phyloP scores from a whole-genome alignment of 2,797 vertebrate genomes.

The Petrocephalus schoutedeni region DNA sequence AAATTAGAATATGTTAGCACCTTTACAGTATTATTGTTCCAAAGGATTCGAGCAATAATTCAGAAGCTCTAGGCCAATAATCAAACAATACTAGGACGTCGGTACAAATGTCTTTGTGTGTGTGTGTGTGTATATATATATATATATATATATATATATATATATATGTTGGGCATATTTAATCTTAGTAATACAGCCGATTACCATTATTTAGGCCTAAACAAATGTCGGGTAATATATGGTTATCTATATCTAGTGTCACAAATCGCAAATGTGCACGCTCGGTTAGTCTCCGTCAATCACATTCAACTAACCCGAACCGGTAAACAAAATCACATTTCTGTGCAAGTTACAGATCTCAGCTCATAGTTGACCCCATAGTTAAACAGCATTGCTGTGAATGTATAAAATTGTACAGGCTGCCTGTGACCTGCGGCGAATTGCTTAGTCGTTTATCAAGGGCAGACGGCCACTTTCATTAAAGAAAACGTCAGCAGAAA shows the following conservation, averaged over 20 bases:
- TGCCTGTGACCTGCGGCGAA: not conserved
- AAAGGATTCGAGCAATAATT: not conserved
- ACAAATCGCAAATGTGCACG: not conserved
- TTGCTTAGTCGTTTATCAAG: slow-evolving; percentile 6
- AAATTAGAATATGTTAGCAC: not conserved
- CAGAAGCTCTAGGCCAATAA: not conserved
- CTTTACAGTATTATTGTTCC: not conserved
- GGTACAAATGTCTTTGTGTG: not conserved
- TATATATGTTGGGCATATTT: not conserved
- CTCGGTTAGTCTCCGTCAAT: not conserved
- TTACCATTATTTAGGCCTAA: slow-evolving; percentile 8
- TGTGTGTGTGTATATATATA: not conserved
- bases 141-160: too few relatives aligned
- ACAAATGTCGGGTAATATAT: slow-evolving; percentile 6
- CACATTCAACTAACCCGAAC: not conserved
- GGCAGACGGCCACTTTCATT: slow-evolving; percentile 2
- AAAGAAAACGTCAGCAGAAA: not conserved
- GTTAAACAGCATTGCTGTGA: not conserved
- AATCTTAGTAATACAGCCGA: not conserved
- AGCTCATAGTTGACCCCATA: not conserved
- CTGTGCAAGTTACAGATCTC: not conserved
- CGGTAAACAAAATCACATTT: slow-evolving; percentile 10
- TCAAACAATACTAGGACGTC: not conserved
- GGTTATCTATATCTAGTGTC: not conserved
- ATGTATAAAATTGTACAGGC: slow-evolving; percentile 9